Evolutionary conservation across 1,140 invertebrate species (phyloP).

Genomic region (Eriosoma lanigerum): DNA sequence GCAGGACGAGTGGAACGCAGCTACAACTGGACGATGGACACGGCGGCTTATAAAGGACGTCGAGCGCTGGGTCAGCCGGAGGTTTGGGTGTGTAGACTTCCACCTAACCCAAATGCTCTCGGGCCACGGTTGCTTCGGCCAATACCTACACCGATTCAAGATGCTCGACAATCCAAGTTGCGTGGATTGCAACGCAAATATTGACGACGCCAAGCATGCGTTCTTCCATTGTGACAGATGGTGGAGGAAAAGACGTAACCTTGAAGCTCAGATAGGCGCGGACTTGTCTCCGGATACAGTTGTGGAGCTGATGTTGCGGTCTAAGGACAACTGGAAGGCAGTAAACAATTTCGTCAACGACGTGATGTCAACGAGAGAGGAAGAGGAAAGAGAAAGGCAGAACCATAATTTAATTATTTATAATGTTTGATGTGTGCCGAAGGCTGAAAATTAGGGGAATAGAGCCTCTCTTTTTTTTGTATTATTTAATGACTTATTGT

Average conservation of each 20-base stretch:
- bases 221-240: background rate
- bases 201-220: background rate
- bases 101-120: slow-evolving; percentile 12
- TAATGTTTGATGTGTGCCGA: background rate
- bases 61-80: background rate
- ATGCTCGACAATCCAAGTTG: background rate
- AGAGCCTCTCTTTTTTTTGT: background rate
- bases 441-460: background rate
- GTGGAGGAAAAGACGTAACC: background rate
- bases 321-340: background rate
- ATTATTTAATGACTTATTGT: no score
- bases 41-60: background rate
- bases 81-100: background rate
- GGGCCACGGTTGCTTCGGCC: background rate
- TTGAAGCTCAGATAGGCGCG: background rate
- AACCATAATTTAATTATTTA: background rate
- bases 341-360: background rate
- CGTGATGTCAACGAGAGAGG: background rate
- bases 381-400: background rate
- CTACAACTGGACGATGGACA: background rate
- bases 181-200: background rate
- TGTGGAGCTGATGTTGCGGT: background rate
- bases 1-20: background rate
- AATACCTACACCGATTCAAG: background rate
- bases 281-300: background rate